These are phyloP conservation scores for Pantherophis guttatus DNA, from an alignment of 2,113 vertebrate species.

Conservation along the genomic window DNA sequence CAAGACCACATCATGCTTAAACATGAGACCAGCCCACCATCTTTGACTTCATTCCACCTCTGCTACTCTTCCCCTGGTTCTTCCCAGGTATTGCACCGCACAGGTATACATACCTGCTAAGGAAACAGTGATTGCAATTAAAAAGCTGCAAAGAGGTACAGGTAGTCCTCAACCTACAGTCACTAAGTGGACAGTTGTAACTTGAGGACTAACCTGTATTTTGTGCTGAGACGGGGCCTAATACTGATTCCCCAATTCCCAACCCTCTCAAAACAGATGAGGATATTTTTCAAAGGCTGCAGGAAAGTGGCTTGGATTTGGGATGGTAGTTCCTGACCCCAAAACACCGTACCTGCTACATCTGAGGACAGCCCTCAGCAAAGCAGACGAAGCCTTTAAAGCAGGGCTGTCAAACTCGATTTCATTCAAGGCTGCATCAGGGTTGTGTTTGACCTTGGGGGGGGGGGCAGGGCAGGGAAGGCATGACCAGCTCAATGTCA, in stretches of 20 bases:
- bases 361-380: background rate
- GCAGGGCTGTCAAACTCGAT: too few relatives aligned
- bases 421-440: too few relatives aligned
- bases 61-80: accelerated
- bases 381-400: background rate
- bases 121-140: background rate
- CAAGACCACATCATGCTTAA: accelerated
- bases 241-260: background rate
- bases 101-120: background rate
- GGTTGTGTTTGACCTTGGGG: too few relatives aligned
- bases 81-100: too few relatives aligned
- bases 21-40: accelerated
- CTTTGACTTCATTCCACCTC: accelerated
- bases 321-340: too few relatives aligned
- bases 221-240: background rate
- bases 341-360: background rate
- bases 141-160: accelerated
- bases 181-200: too few relatives aligned
- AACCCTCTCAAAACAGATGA: background rate
- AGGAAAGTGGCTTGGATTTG: background rate
- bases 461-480: too few relatives aligned
- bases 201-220: background rate
- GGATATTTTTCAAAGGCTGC: background rate
- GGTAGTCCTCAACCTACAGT: too few relatives aligned
- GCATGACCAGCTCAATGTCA: too few relatives aligned